Percentiles rank a stretch among this genome's conserved stretches.
These are phyloP conservation scores for Gyrodactylus bullatarudis DNA, from an alignment of 1,140 invertebrate genomes.

Conservation along the genomic window DNA sequence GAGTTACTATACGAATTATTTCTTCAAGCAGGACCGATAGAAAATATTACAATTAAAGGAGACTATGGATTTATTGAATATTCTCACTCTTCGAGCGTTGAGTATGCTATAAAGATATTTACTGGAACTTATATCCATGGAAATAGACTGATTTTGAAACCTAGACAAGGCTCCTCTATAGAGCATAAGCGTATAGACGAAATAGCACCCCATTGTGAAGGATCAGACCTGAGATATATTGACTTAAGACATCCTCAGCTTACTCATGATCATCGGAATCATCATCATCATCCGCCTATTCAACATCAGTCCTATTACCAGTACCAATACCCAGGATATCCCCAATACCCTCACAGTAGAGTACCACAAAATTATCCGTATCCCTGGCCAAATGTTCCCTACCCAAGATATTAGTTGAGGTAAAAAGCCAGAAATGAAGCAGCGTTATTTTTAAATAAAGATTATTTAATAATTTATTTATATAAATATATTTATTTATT, in stretches of 20 bases:
- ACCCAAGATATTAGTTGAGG: too few species aligned
- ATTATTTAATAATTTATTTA: too few species aligned
- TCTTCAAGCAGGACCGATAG: not conserved
- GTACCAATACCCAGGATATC: too few species aligned
- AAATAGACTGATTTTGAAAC: not conserved
- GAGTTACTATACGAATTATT: not conserved
- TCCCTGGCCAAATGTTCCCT: too few species aligned
- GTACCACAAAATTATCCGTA: too few species aligned
- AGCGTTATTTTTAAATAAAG: too few species aligned
- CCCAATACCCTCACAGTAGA: too few species aligned
- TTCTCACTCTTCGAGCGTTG: not conserved
- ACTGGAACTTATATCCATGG: not conserved
- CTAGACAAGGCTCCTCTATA: not conserved
- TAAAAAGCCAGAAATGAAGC: too few species aligned
- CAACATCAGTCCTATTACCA: too few species aligned
- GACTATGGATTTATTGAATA: not conserved
- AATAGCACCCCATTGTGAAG: not conserved
- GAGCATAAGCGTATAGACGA: not conserved
- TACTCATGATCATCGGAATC: too few species aligned
- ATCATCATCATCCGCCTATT: too few species aligned
- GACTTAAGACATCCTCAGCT: not conserved
- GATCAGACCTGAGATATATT: not conserved
- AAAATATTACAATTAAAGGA: not conserved
- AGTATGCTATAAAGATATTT: not conserved
- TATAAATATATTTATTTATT: too few species aligned